Conservation (phyloP, 2,888 invertebrate genomes). For the Nesidiocoris tenuis region DNA sequence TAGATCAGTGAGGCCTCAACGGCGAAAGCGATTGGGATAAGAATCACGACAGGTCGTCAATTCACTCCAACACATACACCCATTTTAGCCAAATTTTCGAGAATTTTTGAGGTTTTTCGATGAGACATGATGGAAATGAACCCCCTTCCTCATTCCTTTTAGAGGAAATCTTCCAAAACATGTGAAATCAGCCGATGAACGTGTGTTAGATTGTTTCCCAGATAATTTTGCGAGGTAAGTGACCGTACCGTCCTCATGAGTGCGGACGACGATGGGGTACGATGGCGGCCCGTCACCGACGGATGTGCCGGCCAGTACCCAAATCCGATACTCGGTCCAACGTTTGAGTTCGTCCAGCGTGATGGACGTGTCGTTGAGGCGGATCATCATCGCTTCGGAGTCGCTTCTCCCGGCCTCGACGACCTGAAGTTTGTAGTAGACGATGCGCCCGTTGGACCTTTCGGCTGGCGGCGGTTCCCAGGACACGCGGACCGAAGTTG, state of each 20-base stretch:
- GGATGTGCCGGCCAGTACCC: slow-evolving; percentile 93
- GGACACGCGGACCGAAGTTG: slow-evolving; percentile 82
- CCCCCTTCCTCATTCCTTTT: too few relatives aligned
- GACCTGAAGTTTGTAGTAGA: slow-evolving; percentile 91
- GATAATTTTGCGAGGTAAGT: neutral
- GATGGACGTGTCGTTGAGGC: slow-evolving; percentile 75
- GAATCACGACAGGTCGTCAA: too few relatives aligned
- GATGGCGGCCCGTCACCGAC: slow-evolving; percentile 95
- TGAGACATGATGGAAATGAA: too few relatives aligned
- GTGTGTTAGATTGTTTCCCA: neutral
- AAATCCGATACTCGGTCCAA: slow-evolving; percentile 95
- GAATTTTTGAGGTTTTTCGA: too few relatives aligned
- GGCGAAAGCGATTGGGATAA: too few relatives aligned
- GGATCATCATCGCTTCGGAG: slow-evolving; percentile 78
- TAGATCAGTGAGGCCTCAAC: too few relatives aligned
- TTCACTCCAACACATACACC: too few relatives aligned
- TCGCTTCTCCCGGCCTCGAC: slow-evolving; percentile 82
- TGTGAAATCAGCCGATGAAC: neutral
- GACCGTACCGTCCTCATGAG: slow-evolving; percentile 98
- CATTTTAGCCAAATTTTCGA: too few relatives aligned
- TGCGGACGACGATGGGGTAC: slow-evolving; percentile 86
- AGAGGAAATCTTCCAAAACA: neutral
- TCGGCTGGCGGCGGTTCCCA: slow-evolving; percentile 93
- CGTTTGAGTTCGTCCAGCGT: slow-evolving; percentile 85
- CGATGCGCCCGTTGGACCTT: slow-evolving; percentile 87